Percentiles rank a stretch among this genome's conserved stretches.
These are phyloP conservation scores for Heliconius congener DNA, from an alignment of 1,140 invertebrate species.

Conservation along the genomic window DNA sequence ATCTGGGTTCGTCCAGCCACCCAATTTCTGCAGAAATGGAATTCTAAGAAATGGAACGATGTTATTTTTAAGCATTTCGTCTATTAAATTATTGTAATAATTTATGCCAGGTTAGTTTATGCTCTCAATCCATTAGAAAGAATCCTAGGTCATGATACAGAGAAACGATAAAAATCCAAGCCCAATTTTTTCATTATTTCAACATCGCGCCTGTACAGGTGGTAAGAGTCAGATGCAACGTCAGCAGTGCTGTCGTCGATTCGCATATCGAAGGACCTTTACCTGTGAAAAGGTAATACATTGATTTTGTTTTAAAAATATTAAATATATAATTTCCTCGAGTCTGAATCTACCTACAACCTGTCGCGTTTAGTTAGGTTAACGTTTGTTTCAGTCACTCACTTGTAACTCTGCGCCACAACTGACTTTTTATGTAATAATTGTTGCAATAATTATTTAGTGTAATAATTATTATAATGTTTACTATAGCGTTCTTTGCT, in stretches of 20 bases:
- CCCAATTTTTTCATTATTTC: conserved; percentile 79
- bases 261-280: conserved; percentile 78
- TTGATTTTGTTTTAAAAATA: no score
- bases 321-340: no score
- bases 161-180: conserved; percentile 84
- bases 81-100: conserved; percentile 85
- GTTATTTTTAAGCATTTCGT: conserved; percentile 80
- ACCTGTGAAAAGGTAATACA: conserved; percentile 46
- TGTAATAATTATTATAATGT: no score
- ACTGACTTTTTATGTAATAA: no score
- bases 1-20: conserved; percentile 84
- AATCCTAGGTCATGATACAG: conserved; percentile 84
- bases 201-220: conserved; percentile 74
- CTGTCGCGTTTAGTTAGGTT: no score
- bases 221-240: conserved; percentile 61
- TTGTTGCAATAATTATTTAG: no score
- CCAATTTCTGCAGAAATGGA: conserved; percentile 75
- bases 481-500: no score
- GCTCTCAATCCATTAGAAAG: conserved; percentile 81
- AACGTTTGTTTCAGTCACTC: no score
- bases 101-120: conserved; percentile 83
- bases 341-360: no score
- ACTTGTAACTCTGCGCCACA: no score
- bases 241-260: conserved; percentile 78
- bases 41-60: conserved; percentile 80